Evolutionary conservation across 2,888 invertebrate species (phyloP).

Genomic region (Bembecia ichneumoniformis): DNA sequence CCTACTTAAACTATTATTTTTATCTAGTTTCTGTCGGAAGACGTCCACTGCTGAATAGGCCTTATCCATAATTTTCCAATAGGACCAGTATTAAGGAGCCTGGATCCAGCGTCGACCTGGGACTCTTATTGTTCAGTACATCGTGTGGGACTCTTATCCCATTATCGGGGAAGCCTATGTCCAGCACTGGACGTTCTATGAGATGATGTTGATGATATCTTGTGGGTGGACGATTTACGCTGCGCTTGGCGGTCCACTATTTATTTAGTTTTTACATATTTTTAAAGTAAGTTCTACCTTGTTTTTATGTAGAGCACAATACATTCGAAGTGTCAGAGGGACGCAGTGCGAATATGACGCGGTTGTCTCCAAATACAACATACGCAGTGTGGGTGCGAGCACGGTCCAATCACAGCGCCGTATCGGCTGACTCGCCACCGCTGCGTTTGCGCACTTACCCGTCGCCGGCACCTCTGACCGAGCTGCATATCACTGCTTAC

Average conservation of each 20-base stretch:
- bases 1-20: no score
- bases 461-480: slow-evolving; percentile 76
- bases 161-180: not conserved
- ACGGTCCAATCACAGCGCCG: slow-evolving; percentile 77
- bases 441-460: slow-evolving; percentile 79
- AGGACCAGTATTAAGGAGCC: no score
- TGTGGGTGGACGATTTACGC: no score
- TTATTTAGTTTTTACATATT: not conserved
- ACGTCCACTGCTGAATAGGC: no score
- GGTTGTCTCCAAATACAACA: slow-evolving; percentile 76
- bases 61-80: no score
- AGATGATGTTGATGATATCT: not conserved
- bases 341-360: slow-evolving; percentile 63
- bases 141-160: no score
- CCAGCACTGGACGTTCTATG: not conserved
- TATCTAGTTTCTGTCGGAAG: no score
- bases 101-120: no score
- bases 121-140: no score
- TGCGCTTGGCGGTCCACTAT: no score
- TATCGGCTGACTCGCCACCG: slow-evolving; percentile 73
- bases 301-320: slow-evolving; percentile 44
- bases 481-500: slow-evolving; percentile 49
- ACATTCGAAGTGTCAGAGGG: slow-evolving; percentile 51
- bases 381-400: slow-evolving; percentile 84
- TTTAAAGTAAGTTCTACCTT: not conserved